Percentiles rank a stretch among this genome's conserved stretches.
These are phyloP conservation scores for Tenodera sinensis DNA, from an alignment of 2,888 invertebrate species.

Conservation along the genomic window DNA sequence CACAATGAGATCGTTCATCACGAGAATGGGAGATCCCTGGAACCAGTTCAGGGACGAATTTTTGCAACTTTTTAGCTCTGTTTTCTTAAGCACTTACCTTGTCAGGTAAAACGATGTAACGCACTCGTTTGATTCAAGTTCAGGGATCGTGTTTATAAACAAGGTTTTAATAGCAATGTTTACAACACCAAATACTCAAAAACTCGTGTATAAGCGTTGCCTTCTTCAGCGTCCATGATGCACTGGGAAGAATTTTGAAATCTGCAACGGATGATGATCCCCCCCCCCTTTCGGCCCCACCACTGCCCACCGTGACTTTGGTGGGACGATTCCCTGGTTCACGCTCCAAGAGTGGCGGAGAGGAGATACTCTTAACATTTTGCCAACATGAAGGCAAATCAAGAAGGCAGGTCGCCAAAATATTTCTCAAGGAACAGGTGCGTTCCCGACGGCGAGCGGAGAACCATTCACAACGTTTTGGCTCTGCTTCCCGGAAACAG, in stretches of 20 bases:
- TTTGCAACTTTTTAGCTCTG: too few species aligned
- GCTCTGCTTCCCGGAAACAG: not conserved
- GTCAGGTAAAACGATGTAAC: too few species aligned
- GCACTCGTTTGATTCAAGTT: too few species aligned
- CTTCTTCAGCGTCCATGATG: not conserved
- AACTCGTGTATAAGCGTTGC: not conserved
- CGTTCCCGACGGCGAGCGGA: not conserved
- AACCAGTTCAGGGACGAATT: too few species aligned
- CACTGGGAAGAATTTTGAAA: not conserved
- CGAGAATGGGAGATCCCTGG: too few species aligned
- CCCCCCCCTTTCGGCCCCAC: too few species aligned
- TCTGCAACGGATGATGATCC: not conserved
- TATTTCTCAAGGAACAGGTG: conserved; percentile 1
- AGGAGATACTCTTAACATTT: not conserved
- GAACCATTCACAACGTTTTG: conserved; percentile 6
- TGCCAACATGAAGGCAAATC: conserved; percentile 3
- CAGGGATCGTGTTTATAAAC: too few species aligned
- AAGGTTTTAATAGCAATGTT: not conserved
- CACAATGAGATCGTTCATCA: too few species aligned
- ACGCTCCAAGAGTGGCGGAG: not conserved
- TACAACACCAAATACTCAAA: not conserved
- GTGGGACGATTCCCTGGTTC: not conserved
- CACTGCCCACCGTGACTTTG: not conserved
- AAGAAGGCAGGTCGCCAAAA: not conserved
- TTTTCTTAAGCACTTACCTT: too few species aligned